phyloP scores from a whole-genome alignment of 2,888 invertebrate genomes.

The Lottia gigantea region DNA sequence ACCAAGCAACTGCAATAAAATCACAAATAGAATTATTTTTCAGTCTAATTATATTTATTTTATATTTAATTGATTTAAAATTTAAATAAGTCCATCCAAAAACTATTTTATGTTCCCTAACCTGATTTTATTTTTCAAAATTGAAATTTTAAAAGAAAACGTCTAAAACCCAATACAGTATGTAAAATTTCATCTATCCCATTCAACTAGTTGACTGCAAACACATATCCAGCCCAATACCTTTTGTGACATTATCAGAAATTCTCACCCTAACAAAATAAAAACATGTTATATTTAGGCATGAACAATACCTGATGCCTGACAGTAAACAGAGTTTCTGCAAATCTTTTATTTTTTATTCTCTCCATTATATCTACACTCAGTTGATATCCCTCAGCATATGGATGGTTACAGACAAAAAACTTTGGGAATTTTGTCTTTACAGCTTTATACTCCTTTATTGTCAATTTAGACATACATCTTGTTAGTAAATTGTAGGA shows the following conservation, averaged over 20 bases:
- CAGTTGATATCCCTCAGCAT: constrained; percentile 29
- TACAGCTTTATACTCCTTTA: constrained; percentile 25
- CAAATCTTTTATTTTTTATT: constrained; percentile 20
- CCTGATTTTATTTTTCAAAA: neutral
- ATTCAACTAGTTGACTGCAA: neutral
- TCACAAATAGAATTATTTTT: neutral
- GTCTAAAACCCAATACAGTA: no score
- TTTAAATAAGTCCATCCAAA: no score
- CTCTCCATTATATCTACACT: constrained; percentile 22
- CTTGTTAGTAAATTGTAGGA: constrained; percentile 29
- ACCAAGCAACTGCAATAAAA: constrained; percentile 24
- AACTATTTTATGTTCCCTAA: no score
- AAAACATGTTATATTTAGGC: no score
- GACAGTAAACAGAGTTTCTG: constrained; percentile 19
- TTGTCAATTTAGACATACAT: constrained; percentile 27
- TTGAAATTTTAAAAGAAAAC: neutral
- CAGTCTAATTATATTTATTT: no score
- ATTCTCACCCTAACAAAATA: constrained; percentile 14
- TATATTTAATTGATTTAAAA: no score
- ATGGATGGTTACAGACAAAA: constrained; percentile 26
- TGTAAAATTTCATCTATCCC: neutral
- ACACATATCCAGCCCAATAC: no score
- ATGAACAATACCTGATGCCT: constrained; percentile 25
- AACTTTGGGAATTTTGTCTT: constrained; percentile 13
- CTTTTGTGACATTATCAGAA: no score